Evolutionary conservation across 2,797 vertebrate genomes (phyloP).

Genomic region (Artibeus jamaicensis): DNA sequence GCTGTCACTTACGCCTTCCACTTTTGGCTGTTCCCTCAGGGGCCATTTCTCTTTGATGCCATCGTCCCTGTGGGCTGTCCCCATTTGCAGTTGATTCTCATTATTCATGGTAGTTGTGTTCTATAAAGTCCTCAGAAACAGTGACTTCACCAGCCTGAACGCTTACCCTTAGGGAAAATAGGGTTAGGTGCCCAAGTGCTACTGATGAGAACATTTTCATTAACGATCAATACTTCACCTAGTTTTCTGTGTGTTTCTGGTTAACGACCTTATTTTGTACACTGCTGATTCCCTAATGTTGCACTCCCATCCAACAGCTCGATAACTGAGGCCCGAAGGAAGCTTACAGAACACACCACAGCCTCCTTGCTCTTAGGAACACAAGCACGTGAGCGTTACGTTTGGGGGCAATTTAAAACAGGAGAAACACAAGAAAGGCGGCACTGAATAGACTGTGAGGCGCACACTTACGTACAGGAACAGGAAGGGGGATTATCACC

Average conservation of each 20-base stretch:
- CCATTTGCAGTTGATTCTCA: neutral
- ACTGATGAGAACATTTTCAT: neutral
- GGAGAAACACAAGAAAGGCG: neutral
- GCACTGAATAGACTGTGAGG: neutral
- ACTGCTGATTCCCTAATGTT: neutral
- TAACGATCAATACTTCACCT: neutral
- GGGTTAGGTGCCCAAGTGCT: neutral
- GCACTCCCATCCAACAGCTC: neutral
- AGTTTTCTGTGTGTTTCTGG: neutral
- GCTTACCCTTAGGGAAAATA: neutral
- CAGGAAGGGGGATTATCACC: neutral
- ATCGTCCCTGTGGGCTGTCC: neutral
- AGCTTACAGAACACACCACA: neutral
- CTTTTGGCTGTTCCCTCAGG: neutral
- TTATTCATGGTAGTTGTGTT: accelerated
- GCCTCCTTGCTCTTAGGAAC: neutral
- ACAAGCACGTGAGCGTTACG: neutral
- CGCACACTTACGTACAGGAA: neutral
- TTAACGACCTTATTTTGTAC: neutral
- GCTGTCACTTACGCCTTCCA: neutral
- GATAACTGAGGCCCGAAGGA: neutral
- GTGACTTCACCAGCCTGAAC: neutral
- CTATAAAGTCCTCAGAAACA: neutral
- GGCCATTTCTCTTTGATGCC: neutral
- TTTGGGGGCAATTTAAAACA: neutral